Evolutionary conservation across 2,888 invertebrate species (phyloP).

Genomic region (Drosophila acutilabella): DNA sequence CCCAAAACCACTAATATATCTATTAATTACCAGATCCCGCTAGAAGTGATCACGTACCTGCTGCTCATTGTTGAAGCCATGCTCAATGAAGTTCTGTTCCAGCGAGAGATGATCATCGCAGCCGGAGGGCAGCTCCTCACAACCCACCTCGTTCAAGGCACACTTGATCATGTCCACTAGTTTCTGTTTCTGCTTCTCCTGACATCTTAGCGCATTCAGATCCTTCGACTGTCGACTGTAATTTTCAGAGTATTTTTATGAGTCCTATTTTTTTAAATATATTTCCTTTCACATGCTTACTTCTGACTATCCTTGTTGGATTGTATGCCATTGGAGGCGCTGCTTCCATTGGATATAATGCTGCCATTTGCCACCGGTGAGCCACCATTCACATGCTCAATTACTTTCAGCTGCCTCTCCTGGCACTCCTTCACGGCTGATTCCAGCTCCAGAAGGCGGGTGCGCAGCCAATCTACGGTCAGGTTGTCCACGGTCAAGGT

Average conservation of each 20-base stretch:
- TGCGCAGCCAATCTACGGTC: slow-evolving; percentile 95
- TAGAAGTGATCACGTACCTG: slow-evolving; percentile 86
- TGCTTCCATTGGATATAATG: slow-evolving; percentile 80
- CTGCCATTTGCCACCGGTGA: slow-evolving; percentile 86
- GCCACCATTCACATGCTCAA: slow-evolving; percentile 85
- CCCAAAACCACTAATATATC: slow-evolving; percentile 45
- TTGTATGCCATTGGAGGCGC: slow-evolving; percentile 85
- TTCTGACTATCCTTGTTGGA: slow-evolving; percentile 84
- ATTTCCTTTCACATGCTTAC: slow-evolving; percentile 41
- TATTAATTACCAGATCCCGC: slow-evolving; percentile 33
- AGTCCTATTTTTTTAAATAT: neutral
- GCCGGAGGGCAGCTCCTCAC: slow-evolving; percentile 94
- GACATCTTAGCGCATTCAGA: slow-evolving; percentile 91
- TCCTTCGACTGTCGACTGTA: slow-evolving; percentile 87
- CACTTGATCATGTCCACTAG: slow-evolving; percentile 93
- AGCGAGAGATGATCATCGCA: slow-evolving; percentile 89
- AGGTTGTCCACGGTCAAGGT: slow-evolving; percentile 96
- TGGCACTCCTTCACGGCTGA: slow-evolving; percentile 91
- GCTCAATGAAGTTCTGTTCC: slow-evolving; percentile 88
- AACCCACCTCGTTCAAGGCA: slow-evolving; percentile 94
- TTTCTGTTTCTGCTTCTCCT: slow-evolving; percentile 92
- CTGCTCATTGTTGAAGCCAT: slow-evolving; percentile 86
- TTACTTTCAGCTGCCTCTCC: slow-evolving; percentile 88
- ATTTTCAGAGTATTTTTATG: neutral
- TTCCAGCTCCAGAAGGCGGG: slow-evolving; percentile 92